Percentiles rank a stretch among this genome's conserved stretches.
These are phyloP conservation scores for Stratiomys singularior DNA, from an alignment of 2,888 invertebrate genomes.

Conservation along the genomic window DNA sequence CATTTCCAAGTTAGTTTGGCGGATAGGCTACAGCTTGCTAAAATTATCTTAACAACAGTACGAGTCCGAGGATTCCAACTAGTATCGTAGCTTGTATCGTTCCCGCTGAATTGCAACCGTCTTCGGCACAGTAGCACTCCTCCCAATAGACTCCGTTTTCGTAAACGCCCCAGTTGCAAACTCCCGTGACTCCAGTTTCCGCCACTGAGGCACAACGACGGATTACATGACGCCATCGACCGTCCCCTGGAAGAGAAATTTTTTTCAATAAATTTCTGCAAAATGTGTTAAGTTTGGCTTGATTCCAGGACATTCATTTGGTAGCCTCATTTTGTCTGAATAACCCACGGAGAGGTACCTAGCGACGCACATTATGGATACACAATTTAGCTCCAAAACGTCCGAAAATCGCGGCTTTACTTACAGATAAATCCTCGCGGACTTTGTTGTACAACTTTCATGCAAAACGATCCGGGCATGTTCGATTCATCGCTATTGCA, in stretches of 20 bases:
- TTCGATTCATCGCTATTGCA: constrained; percentile 94
- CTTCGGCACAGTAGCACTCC: constrained; percentile 93
- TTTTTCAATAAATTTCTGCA: too few species aligned
- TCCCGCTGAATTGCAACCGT: constrained; percentile 78
- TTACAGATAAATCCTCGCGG: constrained; percentile 94
- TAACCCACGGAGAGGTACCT: too few species aligned
- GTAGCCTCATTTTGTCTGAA: too few species aligned
- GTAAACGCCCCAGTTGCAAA: constrained; percentile 96
- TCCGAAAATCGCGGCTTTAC: too few species aligned
- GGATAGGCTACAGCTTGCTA: not conserved
- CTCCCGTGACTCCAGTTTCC: constrained; percentile 91
- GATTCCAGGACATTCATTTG: too few species aligned
- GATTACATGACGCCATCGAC: constrained; percentile 91
- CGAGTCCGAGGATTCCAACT: not conserved
- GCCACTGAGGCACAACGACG: constrained; percentile 90
- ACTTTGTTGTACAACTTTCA: constrained; percentile 93
- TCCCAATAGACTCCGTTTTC: constrained; percentile 97
- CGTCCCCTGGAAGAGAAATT: constrained; percentile 82
- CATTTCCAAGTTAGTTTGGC: not conserved
- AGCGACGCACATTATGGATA: too few species aligned
- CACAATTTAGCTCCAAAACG: too few species aligned
- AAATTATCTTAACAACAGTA: constrained; percentile 20
- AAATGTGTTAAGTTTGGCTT: too few species aligned
- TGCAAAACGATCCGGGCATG: constrained; percentile 95
- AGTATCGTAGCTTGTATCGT: constrained; percentile 19